Evolutionary conservation across 1,140 invertebrate genomes (phyloP).

Genomic region (Chrysomallon squamiferum): DNA sequence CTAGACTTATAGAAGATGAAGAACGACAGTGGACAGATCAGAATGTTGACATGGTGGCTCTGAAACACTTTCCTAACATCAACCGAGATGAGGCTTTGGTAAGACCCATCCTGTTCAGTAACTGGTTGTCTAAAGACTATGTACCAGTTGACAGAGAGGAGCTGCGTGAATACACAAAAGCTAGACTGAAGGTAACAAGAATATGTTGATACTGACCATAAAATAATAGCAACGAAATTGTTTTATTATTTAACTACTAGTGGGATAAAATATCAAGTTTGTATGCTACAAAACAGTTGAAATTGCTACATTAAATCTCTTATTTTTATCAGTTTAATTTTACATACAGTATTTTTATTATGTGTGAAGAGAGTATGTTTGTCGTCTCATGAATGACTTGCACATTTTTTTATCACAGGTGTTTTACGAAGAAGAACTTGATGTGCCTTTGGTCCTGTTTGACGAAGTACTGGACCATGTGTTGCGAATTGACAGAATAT

Average conservation of each 20-base stretch:
- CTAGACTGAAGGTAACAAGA: slow-evolving; percentile 81
- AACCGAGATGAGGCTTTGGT: slow-evolving; percentile 84
- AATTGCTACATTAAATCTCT: too few species aligned
- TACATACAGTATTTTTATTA: too few species aligned
- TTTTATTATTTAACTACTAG: too few species aligned
- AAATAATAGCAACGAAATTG: too few species aligned
- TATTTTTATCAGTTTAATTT: too few species aligned
- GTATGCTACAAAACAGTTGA: too few species aligned
- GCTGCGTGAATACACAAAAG: slow-evolving; percentile 94
- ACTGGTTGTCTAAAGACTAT: slow-evolving; percentile 99
- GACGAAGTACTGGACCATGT: slow-evolving; percentile 99
- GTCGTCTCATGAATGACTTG: too few species aligned
- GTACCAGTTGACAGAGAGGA: slow-evolving; percentile 95
- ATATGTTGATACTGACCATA: too few species aligned
- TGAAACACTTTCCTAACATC: slow-evolving; percentile 94
- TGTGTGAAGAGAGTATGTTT: too few species aligned
- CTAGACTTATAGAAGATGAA: slow-evolving; percentile 87
- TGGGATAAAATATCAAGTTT: too few species aligned
- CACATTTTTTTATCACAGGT: too few species aligned
- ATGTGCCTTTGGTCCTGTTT: slow-evolving; percentile 97
- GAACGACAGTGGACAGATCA: slow-evolving; percentile 98
- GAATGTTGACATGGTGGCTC: slow-evolving; percentile 92
- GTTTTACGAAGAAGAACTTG: slow-evolving; percentile 99
- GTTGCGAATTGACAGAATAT: slow-evolving; percentile 96
- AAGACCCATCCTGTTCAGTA: slow-evolving; percentile 95